Percentiles rank a stretch among this genome's conserved stretches.
These are phyloP conservation scores for Spodoptera litura DNA, from an alignment of 1,140 invertebrate genomes.

Conservation along the genomic window DNA sequence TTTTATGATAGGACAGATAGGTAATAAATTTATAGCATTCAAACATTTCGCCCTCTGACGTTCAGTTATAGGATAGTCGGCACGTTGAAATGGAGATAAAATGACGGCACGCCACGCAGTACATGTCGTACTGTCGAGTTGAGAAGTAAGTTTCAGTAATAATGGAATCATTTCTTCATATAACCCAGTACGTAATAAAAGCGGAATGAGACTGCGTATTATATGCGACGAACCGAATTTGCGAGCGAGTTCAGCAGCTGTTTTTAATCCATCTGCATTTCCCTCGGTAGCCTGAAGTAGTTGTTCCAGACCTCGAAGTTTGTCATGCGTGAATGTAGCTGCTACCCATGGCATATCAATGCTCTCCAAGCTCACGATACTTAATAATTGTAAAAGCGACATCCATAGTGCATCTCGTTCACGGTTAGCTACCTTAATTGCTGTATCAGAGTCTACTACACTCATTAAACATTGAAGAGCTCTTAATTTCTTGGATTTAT, in stretches of 20 bases:
- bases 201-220: constrained; percentile 71
- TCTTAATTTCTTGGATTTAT: constrained; percentile 82
- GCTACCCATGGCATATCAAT: constrained; percentile 83
- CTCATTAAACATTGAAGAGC: constrained; percentile 85
- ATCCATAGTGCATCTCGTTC: constrained; percentile 75
- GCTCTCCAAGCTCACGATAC: constrained; percentile 75
- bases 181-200: constrained; percentile 72
- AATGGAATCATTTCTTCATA: constrained; percentile 79
- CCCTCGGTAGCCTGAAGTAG: constrained; percentile 71
- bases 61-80: constrained; percentile 82
- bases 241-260: constrained; percentile 72
- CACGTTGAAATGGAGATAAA: constrained; percentile 79
- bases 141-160: constrained; percentile 70
- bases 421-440: constrained; percentile 79
- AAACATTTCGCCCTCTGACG: constrained; percentile 80
- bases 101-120: constrained; percentile 82
- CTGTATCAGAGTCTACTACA: constrained; percentile 77
- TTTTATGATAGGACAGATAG: constrained; percentile 78
- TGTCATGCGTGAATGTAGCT: constrained; percentile 80
- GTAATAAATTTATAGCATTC: constrained; percentile 80
- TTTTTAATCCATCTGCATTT: constrained; percentile 74
- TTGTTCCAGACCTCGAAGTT: constrained; percentile 75
- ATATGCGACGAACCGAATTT: constrained; percentile 72
- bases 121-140: constrained; percentile 70
- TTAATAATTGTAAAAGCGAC: constrained; percentile 78